Evolutionary conservation across 2,888 invertebrate genomes (phyloP).

Genomic region (Apodemia mormo): DNA sequence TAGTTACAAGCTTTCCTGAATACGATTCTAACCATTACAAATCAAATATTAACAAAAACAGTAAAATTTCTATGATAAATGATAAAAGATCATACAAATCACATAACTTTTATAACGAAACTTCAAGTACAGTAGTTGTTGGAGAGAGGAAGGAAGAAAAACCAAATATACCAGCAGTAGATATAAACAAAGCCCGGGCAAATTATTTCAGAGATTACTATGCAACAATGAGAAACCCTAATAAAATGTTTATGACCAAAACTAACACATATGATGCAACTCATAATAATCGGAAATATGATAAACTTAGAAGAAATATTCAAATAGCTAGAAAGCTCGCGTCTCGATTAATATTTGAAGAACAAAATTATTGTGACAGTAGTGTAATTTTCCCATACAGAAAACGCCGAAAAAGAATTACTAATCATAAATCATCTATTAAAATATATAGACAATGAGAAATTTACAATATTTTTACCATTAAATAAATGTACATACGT

Average conservation of each 20-base stretch:
- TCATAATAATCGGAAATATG: not conserved
- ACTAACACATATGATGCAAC: not conserved
- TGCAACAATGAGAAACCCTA: slow-evolving; percentile 44
- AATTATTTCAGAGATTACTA: slow-evolving; percentile 59
- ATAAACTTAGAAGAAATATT: slow-evolving; percentile 44
- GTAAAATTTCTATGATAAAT: slow-evolving; percentile 36
- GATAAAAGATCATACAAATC: slow-evolving; percentile 30
- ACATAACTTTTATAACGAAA: slow-evolving; percentile 22
- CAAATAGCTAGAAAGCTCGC: slow-evolving; percentile 56
- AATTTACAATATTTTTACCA: not conserved
- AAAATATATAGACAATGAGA: not conserved
- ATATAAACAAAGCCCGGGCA: slow-evolving; percentile 59
- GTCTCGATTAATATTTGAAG: slow-evolving; percentile 43
- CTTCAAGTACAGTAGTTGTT: slow-evolving; percentile 41
- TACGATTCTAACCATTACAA: slow-evolving; percentile 39
- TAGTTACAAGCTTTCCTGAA: slow-evolving; percentile 61
- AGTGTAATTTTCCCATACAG: slow-evolving; percentile 16
- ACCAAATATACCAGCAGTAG: slow-evolving; percentile 44
- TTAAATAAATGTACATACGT: slow-evolving; percentile 1
- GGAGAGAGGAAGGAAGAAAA: slow-evolving; percentile 43
- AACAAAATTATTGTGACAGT: slow-evolving; percentile 25
- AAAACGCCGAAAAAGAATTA: slow-evolving; percentile 19
- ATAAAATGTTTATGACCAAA: slow-evolving; percentile 13
- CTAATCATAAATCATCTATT: not conserved
- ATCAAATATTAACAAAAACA: slow-evolving; percentile 28